These are phyloP conservation scores for Nasonia giraulti DNA, from an alignment of 1,140 invertebrate genomes.

Conservation along the genomic window DNA sequence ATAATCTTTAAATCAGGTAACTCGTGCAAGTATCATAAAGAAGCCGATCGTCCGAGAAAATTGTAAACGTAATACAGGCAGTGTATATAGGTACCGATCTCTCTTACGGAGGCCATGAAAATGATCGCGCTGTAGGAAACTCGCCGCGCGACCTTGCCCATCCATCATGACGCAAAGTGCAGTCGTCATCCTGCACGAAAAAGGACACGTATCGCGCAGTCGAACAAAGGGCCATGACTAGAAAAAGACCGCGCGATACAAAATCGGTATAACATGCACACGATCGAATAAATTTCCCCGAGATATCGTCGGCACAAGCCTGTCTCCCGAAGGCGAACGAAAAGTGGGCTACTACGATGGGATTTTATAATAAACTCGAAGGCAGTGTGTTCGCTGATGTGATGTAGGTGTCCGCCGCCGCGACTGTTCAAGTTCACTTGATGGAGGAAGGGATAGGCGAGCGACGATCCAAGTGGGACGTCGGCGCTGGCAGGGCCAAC, in stretches of 20 bases:
- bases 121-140: neutral
- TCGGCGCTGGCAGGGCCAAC: slow-evolving; percentile 55
- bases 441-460: slow-evolving; percentile 71
- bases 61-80: no score
- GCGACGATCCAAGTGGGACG: slow-evolving; percentile 60
- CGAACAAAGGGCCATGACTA: neutral
- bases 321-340: neutral
- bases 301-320: no score
- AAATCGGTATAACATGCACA: neutral
- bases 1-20: no score
- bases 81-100: neutral
- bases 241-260: neutral
- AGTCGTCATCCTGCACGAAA: neutral
- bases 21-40: neutral
- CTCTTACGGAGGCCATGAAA: neutral
- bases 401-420: neutral
- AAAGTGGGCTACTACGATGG: neutral
- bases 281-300: no score
- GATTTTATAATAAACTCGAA: slow-evolving; percentile 18
- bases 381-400: neutral
- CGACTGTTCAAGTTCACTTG: slow-evolving; percentile 58
- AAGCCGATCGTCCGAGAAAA: no score
- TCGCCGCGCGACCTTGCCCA: neutral
- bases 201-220: neutral
- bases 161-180: neutral